Base-by-base conservation (phyloP, 2,888 invertebrate species). In the Cantharis nigra region DNA sequence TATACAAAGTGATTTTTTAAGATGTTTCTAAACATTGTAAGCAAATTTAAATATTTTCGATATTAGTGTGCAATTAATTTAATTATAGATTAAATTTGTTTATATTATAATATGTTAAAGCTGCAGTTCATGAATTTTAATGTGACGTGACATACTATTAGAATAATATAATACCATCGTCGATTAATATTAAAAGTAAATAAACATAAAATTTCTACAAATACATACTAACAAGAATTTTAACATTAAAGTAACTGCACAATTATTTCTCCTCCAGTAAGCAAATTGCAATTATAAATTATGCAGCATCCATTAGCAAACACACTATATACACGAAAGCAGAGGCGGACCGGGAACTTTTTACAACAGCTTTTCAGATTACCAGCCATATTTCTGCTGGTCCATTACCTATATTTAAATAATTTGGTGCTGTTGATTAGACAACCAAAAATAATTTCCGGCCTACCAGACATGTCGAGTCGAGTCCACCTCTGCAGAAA, bases 41-140 rank as follows among this genome's bases (percentile, higher is more conserved):
- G 49, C 49, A 49, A 49, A 49, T 49, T 49, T 49, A n/a, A 49
- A 49, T 49, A 49, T 49, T 49, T 49, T 49, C 49, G 49, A 49
- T 49, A 49, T 49, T 49, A 49, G 49, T 49, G 49, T 49, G 49
- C 49, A 49, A 49, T 49, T 49, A 49, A 49, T 49, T 49, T 49
- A 49, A 49, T 49, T 49, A 49, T 49, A 49, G 49, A 49, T 49
- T 49, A 49, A 49, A 49, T 49, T 49, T 49, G 49, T 49, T 49
- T 49, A 49, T n/a, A 49, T 49, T 49, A 16, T 72, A 72, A 30
- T 67, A 16, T 14, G 67, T n/a, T 49, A 14, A 67, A 72, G 67
- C 67, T 65, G 65, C 72, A 67, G 67, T 72, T 67, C 67, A 72
- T 72, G 74, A 74, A 74, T 74, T 74, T 74, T 74, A 74, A 74